These are phyloP conservation scores for Atta texana DNA, from an alignment of 1,140 invertebrate genomes.

Conservation along the genomic window DNA sequence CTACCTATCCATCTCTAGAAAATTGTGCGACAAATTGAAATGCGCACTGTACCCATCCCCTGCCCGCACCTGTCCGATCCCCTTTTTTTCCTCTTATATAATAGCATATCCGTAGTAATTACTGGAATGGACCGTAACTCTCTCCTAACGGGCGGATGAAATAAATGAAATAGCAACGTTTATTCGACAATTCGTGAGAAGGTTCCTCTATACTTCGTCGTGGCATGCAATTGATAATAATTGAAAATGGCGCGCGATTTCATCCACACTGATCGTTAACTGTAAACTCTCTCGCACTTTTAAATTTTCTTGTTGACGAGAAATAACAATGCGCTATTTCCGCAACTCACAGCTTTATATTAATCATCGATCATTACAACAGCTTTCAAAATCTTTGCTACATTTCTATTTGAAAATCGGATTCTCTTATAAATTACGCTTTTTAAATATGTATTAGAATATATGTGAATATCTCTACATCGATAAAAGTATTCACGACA, in stretches of 20 bases:
- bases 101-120: conserved; percentile 59
- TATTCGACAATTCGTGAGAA: conserved; percentile 57
- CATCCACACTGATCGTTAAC: conserved; percentile 41
- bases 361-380: conserved; percentile 17
- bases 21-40: conserved; percentile 65
- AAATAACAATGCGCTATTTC: conserved; percentile 42
- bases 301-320: conserved; percentile 47
- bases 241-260: conserved; percentile 53
- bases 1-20: conserved; percentile 52
- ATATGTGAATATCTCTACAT: background rate
- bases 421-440: background rate
- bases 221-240: conserved; percentile 55
- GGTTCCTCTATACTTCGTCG: conserved; percentile 31
- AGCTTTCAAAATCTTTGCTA: background rate
- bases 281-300: conserved; percentile 29
- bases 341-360: background rate
- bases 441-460: background rate
- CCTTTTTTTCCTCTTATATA: conserved; percentile 52
- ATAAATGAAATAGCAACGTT: conserved; percentile 63
- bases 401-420: background rate
- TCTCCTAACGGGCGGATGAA: conserved; percentile 25
- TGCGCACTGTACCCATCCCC: conserved; percentile 12
- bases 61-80: conserved; percentile 46
- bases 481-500: background rate
- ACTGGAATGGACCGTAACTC: conserved; percentile 58